Evolutionary conservation across 2,113 vertebrate species (phyloP).

Genomic region (Xenus cinereus): DNA sequence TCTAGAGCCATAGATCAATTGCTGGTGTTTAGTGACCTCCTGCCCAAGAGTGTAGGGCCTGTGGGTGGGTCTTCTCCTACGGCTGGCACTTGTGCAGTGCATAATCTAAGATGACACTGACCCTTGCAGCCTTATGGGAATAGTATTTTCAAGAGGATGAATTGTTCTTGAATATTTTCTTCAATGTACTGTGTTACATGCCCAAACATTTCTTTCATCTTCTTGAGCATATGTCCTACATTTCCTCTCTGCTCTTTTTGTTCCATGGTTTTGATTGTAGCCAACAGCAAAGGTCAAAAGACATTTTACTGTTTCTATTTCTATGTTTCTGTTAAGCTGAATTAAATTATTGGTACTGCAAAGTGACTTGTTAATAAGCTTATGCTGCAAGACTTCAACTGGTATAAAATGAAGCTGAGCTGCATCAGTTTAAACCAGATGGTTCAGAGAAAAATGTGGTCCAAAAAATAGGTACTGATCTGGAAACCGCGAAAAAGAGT

Average conservation of each 20-base stretch:
- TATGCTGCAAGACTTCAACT: constrained; percentile 18
- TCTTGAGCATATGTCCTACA: neutral
- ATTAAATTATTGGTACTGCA: constrained; percentile 27
- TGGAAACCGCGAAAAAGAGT: neutral
- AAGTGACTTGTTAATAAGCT: constrained; percentile 45
- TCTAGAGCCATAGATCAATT: constrained; percentile 38
- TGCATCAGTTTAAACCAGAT: neutral
- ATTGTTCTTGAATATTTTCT: constrained; percentile 30
- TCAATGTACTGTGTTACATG: neutral
- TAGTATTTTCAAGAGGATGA: constrained; percentile 15
- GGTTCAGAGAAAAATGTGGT: neutral
- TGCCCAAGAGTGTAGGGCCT: neutral
- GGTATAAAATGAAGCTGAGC: neutral
- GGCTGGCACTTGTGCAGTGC: neutral
- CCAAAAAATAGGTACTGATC: neutral
- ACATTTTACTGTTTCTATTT: constrained; percentile 24
- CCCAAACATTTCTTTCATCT: neutral
- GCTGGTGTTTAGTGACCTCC: constrained; percentile 24
- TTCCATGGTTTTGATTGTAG: constrained; percentile 3
- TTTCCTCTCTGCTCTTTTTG: neutral
- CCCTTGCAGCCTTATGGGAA: neutral
- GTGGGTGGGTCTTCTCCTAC: neutral
- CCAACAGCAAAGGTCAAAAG: constrained; percentile 55
- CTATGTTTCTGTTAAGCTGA: constrained; percentile 9
- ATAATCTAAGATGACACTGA: constrained; percentile 32